Percentiles rank a stretch among this genome's conserved stretches.
Conservation (phyloP, 2,113 vertebrate genomes). For the Trachemys scripta region DNA sequence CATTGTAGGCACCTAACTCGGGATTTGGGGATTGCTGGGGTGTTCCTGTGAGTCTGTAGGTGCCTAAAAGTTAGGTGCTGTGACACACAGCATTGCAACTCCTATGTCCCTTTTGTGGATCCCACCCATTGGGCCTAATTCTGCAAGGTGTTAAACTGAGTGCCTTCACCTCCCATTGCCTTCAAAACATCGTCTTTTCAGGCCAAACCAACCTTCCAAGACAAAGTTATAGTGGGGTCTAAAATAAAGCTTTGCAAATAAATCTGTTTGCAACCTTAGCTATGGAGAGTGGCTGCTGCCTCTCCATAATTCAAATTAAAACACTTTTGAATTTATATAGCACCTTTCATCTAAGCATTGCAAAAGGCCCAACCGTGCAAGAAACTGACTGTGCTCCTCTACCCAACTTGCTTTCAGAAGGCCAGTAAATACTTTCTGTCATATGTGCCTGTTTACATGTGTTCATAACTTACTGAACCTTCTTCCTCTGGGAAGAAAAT, state of each 20-base stretch:
- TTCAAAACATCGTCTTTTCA: background rate
- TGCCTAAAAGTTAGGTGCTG: background rate
- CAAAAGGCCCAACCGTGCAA: background rate
- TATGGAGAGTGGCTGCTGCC: background rate
- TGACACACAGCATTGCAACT: background rate
- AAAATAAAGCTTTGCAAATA: background rate
- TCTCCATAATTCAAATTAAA: background rate
- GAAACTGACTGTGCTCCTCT: background rate
- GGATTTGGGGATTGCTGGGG: background rate
- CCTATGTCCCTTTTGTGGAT: background rate
- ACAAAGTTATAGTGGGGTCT: background rate
- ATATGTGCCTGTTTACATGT: background rate
- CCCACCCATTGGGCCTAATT: background rate
- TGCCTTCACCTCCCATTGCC: accelerated
- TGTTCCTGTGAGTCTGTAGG: background rate
- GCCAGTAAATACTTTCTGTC: background rate
- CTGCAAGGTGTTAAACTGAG: background rate
- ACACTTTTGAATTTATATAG: background rate
- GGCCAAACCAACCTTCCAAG: background rate
- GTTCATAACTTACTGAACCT: background rate
- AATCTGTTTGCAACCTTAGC: background rate
- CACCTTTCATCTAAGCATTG: background rate
- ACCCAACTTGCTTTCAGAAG: background rate
- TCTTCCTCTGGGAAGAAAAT: background rate
- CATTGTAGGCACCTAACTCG: background rate